Base-by-base conservation (phyloP, 2,888 invertebrate species). In the Thereva unica region DNA sequence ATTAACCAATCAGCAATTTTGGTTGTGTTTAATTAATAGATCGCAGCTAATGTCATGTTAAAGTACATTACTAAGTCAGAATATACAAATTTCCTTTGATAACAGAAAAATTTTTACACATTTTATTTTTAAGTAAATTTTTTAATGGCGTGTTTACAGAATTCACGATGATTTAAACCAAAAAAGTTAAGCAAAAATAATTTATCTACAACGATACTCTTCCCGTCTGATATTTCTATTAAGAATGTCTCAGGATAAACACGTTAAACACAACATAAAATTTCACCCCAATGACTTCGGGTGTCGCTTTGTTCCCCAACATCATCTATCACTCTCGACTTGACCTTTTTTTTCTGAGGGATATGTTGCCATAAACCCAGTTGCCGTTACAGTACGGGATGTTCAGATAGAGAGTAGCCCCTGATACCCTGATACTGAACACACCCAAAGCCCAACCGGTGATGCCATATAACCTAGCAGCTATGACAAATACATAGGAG, bases 321-420 rank as follows among this genome's bases (percentile, higher is more conserved):
- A 78, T 80, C 80, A 80, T 80, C 80, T 78, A 80, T 80, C 81
- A 80, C 77, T 78, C 75, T 75, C 75, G 78, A 78, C 77, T 79
- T 80, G 80, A 80, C 80, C 80, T 80, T 80, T 80, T 79, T 78
- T 71, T 64, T 70, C 70, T 71, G 71, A 70, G 70, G 67, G 72
- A 74, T 74, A 75, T 76, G 76, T 76, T 76, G 9, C 41, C 40
- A 34, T 23, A n/a, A n/a, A 41, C 42, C 41, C 61, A 40, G 4
- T 37, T 34, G 40, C 3, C 49, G 5, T 9, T 34, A 9, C 40
- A 23, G 40, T 23, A 23, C 1, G 23, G 23, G 23, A n/a, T 40
- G 9, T 6, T 6, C 9, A 54, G 42, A 34, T 53, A 57, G 57
- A 53, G 47, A 55, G 47, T 54, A 42, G 45, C 56, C 57, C 23